phyloP scores from a whole-genome alignment of 2,113 vertebrate genomes.

The Diadophis punctatus region DNA sequence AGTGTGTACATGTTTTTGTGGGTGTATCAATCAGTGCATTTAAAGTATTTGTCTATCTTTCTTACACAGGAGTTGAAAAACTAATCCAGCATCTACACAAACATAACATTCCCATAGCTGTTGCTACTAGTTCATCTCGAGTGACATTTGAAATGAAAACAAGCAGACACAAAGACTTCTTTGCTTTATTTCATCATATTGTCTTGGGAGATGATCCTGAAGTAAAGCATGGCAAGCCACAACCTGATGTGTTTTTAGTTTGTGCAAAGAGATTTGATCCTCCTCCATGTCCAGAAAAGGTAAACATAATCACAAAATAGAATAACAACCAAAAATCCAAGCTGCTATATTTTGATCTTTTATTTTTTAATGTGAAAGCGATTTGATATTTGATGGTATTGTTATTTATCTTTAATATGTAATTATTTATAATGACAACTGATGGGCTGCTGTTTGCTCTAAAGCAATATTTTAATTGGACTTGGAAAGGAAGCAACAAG shows the following conservation, averaged over 20 bases:
- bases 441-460: slow-evolving; percentile 5
- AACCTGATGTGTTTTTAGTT: slow-evolving; percentile 83
- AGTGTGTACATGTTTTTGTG: neutral
- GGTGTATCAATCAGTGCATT: neutral
- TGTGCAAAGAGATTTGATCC: slow-evolving; percentile 83
- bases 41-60: slow-evolving; percentile 12
- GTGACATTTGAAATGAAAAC: slow-evolving; percentile 79
- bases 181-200: slow-evolving; percentile 78
- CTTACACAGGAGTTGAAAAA: slow-evolving; percentile 75
- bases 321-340: neutral
- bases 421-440: slow-evolving; percentile 4
- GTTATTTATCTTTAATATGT: neutral
- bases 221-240: slow-evolving; percentile 78
- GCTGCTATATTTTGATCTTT: neutral
- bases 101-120: slow-evolving; percentile 77
- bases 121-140: slow-evolving; percentile 81
- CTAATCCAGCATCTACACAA: slow-evolving; percentile 78
- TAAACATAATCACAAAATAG: slow-evolving; percentile 53
- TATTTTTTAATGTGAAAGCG: neutral
- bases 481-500: neutral
- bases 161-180: slow-evolving; percentile 75
- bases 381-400: neutral
- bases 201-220: slow-evolving; percentile 88
- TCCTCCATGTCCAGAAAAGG: slow-evolving; percentile 69
- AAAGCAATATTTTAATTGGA: slow-evolving; percentile 8